phyloP scores from a whole-genome alignment of 2,113 vertebrate species.

The Smithornis capensis region DNA sequence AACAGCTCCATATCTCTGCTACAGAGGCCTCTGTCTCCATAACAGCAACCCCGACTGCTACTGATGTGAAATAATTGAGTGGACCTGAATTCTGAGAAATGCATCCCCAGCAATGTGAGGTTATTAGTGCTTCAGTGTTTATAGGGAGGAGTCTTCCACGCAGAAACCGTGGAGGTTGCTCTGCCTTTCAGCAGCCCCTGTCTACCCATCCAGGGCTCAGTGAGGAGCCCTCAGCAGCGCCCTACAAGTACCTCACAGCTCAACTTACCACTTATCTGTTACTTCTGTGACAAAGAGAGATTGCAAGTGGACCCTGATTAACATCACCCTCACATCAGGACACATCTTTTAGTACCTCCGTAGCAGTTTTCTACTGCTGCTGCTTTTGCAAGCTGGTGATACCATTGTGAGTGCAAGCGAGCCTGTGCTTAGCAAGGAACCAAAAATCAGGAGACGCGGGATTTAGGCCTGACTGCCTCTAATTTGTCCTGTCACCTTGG shows the following conservation, averaged over 20 bases:
- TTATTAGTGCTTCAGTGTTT: no score
- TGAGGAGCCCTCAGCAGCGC: not conserved
- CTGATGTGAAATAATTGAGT: not conserved
- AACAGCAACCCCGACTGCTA: fast-evolving
- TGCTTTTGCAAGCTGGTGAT: not conserved
- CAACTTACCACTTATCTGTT: not conserved
- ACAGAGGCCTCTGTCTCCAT: not conserved
- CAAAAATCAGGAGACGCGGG: not conserved
- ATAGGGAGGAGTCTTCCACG: not conserved
- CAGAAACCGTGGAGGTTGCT: not conserved
- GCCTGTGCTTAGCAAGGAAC: not conserved
- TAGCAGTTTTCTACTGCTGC: not conserved
- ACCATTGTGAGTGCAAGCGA: not conserved
- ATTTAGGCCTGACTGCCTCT: slow-evolving; percentile 27
- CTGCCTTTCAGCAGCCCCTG: not conserved
- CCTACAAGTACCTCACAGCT: not conserved
- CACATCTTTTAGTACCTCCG: no score
- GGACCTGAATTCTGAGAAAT: not conserved
- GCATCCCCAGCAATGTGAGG: fast-evolving
- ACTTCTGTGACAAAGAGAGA: fast-evolving
- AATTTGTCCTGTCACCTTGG: slow-evolving; percentile 37
- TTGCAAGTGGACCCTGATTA: not conserved
- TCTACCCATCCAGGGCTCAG: no score
- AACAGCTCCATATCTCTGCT: not conserved
- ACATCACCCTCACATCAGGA: not conserved